phyloP scores from a whole-genome alignment of 2,113 vertebrate genomes.

The Taurulus bubalis region DNA sequence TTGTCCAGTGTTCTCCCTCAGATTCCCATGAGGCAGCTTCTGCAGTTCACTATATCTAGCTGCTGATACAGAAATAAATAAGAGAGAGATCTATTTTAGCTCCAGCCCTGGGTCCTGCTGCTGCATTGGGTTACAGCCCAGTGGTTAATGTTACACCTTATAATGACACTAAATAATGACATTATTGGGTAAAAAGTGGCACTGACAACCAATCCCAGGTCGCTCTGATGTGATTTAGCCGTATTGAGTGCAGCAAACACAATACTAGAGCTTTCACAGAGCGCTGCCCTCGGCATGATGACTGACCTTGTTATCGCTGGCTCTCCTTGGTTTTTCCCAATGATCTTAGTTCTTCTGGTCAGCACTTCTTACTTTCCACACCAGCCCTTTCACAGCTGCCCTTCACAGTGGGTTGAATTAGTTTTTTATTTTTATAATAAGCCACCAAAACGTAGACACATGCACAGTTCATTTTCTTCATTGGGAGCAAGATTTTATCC shows the following conservation, averaged over 20 bases:
- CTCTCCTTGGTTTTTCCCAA: conserved; percentile 15
- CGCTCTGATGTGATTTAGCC: conserved; percentile 37
- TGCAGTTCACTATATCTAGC: background rate
- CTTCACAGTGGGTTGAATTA: background rate
- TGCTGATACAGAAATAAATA: background rate
- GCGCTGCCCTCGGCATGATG: conserved; percentile 17
- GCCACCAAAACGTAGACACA: background rate
- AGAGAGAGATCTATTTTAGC: background rate
- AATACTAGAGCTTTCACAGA: conserved; percentile 31
- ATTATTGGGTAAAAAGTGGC: conserved; percentile 32
- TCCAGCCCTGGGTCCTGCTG: background rate
- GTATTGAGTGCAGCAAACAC: conserved; percentile 28
- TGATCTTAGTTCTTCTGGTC: conserved; percentile 25
- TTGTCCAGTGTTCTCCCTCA: background rate
- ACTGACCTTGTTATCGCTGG: conserved; percentile 41
- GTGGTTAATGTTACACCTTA: conserved; percentile 9
- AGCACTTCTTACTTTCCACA: conserved; percentile 53
- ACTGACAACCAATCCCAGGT: conserved; percentile 4
- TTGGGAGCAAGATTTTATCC: background rate
- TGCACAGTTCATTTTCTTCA: background rate
- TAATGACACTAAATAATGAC: conserved; percentile 30
- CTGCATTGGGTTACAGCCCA: background rate
- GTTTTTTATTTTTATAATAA: conserved; percentile 7
- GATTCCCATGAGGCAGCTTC: background rate
- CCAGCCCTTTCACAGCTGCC: conserved; percentile 23